Evolutionary conservation across 2,888 invertebrate genomes (phyloP).

Genomic region (Antheraea yamamai): DNA sequence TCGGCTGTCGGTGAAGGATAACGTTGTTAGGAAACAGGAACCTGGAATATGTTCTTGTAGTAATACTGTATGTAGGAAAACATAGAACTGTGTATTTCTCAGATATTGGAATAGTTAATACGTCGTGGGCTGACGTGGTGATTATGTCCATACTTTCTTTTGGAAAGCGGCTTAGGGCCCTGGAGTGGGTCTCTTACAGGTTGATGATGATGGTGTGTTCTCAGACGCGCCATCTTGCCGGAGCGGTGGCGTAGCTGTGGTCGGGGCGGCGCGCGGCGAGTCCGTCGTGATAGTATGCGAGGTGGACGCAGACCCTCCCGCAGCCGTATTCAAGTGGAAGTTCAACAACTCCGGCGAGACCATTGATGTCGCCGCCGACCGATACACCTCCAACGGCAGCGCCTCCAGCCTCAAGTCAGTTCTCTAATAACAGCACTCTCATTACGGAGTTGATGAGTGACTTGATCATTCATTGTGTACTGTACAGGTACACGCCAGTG

Average conservation of each 20-base stretch:
- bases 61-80: too few species aligned
- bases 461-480: neutral
- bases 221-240: slow-evolving; percentile 92
- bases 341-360: slow-evolving; percentile 97
- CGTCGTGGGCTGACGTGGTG: too few species aligned
- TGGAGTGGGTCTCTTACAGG: too few species aligned
- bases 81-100: too few species aligned
- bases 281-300: slow-evolving; percentile 93
- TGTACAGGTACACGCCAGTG: slow-evolving; percentile 81
- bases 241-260: slow-evolving; percentile 88
- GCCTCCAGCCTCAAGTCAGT: slow-evolving; percentile 84
- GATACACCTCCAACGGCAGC: slow-evolving; percentile 90
- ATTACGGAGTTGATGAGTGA: too few species aligned
- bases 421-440: neutral
- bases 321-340: slow-evolving; percentile 95
- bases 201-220: slow-evolving; percentile 26
- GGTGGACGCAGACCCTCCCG: slow-evolving; percentile 95
- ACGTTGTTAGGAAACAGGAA: too few species aligned
- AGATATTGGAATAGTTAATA: too few species aligned
- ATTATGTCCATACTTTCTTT: too few species aligned
- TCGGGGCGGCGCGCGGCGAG: slow-evolving; percentile 94
- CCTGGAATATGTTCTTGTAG: too few species aligned
- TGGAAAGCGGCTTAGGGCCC: too few species aligned
- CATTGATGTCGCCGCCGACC: slow-evolving; percentile 89
- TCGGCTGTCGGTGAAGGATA: too few species aligned